Evolutionary conservation across 2,797 vertebrate species (phyloP).

Genomic region (Gorsachius magnificus): DNA sequence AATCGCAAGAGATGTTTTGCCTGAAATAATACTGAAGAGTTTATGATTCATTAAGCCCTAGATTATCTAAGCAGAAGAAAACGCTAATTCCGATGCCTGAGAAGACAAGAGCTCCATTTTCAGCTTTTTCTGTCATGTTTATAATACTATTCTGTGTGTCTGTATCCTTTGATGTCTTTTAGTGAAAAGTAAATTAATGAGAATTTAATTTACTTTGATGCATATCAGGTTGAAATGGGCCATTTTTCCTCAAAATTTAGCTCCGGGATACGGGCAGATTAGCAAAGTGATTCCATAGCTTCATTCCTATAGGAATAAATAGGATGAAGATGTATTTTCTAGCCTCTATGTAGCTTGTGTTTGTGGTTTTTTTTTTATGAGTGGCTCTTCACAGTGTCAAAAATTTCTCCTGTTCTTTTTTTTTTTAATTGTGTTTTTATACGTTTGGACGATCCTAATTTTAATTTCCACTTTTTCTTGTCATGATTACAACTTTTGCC

Average conservation of each 20-base stretch:
- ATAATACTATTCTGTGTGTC: not conserved
- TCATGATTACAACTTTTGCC: not conserved
- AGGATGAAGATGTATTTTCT: not conserved
- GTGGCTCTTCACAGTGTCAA: not conserved
- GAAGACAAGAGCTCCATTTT: not conserved
- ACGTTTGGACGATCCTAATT: not conserved
- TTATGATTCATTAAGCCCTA: not conserved
- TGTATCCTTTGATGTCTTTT: not conserved
- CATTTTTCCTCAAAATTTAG: not conserved
- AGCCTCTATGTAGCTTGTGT: not conserved
- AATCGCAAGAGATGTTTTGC: not conserved
- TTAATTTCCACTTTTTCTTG: not conserved
- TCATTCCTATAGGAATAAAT: not conserved
- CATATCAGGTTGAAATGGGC: rapidly evolving
- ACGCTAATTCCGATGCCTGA: not conserved
- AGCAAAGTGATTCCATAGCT: not conserved
- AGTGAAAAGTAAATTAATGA: not conserved
- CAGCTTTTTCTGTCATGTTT: not conserved
- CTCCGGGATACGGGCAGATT: not conserved
- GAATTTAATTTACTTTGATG: not conserved
- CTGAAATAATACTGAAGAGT: not conserved
- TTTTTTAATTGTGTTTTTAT: not conserved
- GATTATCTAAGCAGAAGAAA: not conserved
- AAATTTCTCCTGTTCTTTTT: not conserved
- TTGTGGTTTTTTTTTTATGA: not conserved